Evolutionary conservation across 2,797 vertebrate genomes (phyloP).

Genomic region (Momotus momota): DNA sequence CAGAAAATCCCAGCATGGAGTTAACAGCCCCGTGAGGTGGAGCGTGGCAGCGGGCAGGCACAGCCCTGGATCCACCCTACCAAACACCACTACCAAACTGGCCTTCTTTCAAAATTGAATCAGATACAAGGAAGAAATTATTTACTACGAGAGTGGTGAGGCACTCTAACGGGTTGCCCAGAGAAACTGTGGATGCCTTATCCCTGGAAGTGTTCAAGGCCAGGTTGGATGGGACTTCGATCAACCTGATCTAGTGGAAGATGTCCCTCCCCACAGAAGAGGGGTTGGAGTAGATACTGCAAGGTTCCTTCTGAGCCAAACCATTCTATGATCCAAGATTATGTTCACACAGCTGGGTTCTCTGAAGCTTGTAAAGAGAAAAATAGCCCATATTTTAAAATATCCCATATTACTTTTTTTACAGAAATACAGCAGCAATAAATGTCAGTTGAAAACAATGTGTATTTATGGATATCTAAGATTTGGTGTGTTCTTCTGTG

Average conservation of each 20-base stretch:
- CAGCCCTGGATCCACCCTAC: not conserved
- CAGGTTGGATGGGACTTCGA: not conserved
- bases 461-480: not conserved
- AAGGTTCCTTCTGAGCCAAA: not conserved
- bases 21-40: not conserved
- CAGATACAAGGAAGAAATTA: not conserved
- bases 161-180: not conserved
- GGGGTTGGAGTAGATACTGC: not conserved
- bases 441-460: not conserved
- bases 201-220: not conserved
- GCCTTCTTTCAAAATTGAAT: not conserved
- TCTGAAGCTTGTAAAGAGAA: not conserved
- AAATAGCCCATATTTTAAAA: not conserved
- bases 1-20: not conserved
- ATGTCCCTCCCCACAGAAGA: not conserved
- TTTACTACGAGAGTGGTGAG: not conserved
- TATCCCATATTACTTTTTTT: no score
- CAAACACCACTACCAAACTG: not conserved
- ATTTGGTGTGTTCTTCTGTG: not conserved
- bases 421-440: not conserved
- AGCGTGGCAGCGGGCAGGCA: not conserved
- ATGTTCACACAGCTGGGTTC: not conserved
- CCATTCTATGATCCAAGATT: not conserved
- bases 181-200: not conserved
- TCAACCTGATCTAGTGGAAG: not conserved